phyloP scores from a whole-genome alignment of 2,888 invertebrate species.

The Cryptops parisi region DNA sequence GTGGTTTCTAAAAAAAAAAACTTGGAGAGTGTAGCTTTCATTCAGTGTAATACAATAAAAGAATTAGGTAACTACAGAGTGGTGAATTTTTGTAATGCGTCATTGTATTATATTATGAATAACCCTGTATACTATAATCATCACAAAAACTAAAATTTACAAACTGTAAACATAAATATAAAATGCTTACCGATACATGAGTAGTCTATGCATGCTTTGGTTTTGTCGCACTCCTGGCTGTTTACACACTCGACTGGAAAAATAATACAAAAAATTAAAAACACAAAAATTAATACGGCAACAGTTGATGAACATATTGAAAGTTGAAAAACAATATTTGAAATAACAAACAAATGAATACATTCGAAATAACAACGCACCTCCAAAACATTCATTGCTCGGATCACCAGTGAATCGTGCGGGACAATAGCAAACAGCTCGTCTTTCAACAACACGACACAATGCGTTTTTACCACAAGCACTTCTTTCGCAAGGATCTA shows the following conservation, averaged over 20 bases:
- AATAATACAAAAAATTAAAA: background rate
- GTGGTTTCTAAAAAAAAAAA: too few species aligned
- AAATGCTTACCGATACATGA: constrained; percentile 42
- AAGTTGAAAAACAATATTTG: background rate
- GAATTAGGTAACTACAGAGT: too few species aligned
- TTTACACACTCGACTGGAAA: constrained; percentile 51
- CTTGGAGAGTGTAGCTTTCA: too few species aligned
- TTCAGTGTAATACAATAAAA: too few species aligned
- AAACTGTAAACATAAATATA: too few species aligned
- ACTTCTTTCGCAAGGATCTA: constrained; percentile 21
- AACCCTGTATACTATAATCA: too few species aligned
- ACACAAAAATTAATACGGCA: background rate
- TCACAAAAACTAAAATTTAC: too few species aligned
- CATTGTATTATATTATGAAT: too few species aligned
- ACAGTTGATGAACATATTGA: too few species aligned
- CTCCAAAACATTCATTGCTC: constrained; percentile 49
- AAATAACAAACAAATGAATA: background rate
- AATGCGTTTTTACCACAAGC: constrained; percentile 68
- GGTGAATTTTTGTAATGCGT: too few species aligned
- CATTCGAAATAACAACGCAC: too few species aligned
- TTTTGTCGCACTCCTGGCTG: constrained; percentile 55
- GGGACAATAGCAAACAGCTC: constrained; percentile 59
- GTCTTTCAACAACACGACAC: constrained; percentile 43
- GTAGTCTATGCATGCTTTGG: constrained; percentile 55
- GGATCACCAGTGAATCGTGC: constrained; percentile 41